Percentiles rank a stretch among this genome's conserved stretches.
These are phyloP conservation scores for Notolepis coatsorum DNA, from an alignment of 2,797 vertebrate genomes.

Conservation along the genomic window DNA sequence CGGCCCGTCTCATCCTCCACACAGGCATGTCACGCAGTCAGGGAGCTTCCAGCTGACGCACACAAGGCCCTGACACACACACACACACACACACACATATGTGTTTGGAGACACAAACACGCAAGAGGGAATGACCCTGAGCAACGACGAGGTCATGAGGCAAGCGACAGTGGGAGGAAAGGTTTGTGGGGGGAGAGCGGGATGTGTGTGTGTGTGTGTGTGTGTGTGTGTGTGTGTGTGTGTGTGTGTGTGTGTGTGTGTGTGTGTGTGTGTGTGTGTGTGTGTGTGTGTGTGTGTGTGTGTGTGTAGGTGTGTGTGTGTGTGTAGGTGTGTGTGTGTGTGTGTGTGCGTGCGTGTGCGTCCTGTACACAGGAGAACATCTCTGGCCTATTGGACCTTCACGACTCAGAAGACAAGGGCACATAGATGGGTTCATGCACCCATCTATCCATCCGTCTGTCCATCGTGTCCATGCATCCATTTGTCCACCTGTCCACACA, in stretches of 20 bases:
- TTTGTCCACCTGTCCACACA: neutral
- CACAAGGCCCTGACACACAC: constrained; percentile 47
- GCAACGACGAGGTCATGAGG: constrained; percentile 70
- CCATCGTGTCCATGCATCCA: neutral
- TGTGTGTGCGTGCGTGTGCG: neutral
- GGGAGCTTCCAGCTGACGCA: constrained; percentile 74
- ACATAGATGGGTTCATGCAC: neutral
- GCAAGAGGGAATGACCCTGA: constrained; percentile 68
- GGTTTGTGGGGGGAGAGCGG: constrained; percentile 49
- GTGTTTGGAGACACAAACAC: constrained; percentile 9
- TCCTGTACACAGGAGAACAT: constrained; percentile 29
- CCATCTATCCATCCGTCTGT: neutral
- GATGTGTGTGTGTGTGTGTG: constrained; percentile 17
- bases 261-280: neutral
- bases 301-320: neutral
- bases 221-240: neutral
- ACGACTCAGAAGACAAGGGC: neutral
- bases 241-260: neutral
- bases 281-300: constrained; percentile 7
- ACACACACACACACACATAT: constrained; percentile 27
- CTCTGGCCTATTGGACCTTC: constrained; percentile 10
- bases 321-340: neutral
- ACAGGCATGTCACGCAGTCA: constrained; percentile 89
- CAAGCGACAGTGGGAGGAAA: constrained; percentile 23
- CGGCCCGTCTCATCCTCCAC: constrained; percentile 92